Evolutionary conservation across 2,888 invertebrate genomes (phyloP).

Genomic region (Hoplodrina blanda): DNA sequence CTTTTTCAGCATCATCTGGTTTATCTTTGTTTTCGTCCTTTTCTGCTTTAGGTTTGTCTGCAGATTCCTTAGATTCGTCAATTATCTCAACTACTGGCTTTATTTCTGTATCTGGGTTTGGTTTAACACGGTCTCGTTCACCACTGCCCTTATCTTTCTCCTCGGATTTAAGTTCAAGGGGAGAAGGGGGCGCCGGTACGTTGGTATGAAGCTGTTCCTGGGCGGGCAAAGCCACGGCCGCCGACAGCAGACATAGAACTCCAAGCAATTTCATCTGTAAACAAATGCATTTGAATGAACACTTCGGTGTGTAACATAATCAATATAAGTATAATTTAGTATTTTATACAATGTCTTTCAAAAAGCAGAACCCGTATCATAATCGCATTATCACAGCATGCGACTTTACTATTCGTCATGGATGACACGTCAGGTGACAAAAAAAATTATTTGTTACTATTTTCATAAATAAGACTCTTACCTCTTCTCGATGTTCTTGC

Average conservation of each 20-base stretch:
- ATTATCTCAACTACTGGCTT: neutral
- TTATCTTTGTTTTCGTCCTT: neutral
- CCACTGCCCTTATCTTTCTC: conserved; percentile 7
- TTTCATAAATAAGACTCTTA: conserved; percentile 22
- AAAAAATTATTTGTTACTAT: neutral
- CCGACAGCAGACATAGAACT: conserved; percentile 69
- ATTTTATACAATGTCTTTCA: neutral
- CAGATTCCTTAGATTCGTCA: conserved; percentile 4
- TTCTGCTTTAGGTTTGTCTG: conserved; percentile 11
- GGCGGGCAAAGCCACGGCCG: conserved; percentile 68
- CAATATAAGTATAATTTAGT: no score
- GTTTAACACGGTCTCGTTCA: conserved; percentile 18
- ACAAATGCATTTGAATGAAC: neutral
- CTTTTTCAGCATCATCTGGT: neutral
- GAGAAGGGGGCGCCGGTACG: conserved; percentile 25
- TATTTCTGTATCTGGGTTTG: neutral
- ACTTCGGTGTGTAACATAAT: neutral
- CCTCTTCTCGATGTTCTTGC: conserved; percentile 22
- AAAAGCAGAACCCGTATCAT: neutral
- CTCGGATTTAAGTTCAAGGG: conserved; percentile 36
- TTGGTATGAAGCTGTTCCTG: conserved; percentile 43
- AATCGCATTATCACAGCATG: no score
- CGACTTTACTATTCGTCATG: no score
- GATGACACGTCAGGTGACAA: no score
- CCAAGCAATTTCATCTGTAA: conserved; percentile 72